These are phyloP conservation scores for Drosophila sechellia DNA, from an alignment of 1,140 invertebrate species.

Conservation along the genomic window DNA sequence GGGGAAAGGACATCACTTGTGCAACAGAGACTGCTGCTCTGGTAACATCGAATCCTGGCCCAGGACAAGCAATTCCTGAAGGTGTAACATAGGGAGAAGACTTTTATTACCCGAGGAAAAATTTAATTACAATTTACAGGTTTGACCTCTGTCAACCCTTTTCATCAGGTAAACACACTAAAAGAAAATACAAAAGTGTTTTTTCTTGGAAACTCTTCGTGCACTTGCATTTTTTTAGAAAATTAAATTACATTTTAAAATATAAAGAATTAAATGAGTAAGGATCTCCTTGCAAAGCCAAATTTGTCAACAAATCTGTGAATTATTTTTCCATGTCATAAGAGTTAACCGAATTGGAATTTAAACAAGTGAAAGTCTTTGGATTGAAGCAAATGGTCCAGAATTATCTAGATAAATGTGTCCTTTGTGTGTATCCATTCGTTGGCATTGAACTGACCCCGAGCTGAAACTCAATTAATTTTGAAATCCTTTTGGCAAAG, in stretches of 20 bases:
- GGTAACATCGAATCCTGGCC: slow-evolving; percentile 33
- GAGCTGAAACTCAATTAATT: slow-evolving; percentile 42
- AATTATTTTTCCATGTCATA: not conserved
- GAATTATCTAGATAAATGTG: slow-evolving; percentile 44
- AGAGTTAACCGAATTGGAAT: slow-evolving; percentile 12
- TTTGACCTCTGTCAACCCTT: slow-evolving; percentile 39
- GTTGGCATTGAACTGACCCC: slow-evolving; percentile 45
- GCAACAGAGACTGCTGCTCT: slow-evolving; percentile 46
- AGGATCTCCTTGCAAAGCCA: too few relatives aligned
- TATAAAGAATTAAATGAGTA: too few relatives aligned
- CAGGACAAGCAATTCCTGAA: slow-evolving; percentile 15
- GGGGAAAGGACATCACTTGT: slow-evolving; percentile 43
- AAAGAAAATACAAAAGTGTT: not conserved
- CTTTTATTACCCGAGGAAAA: slow-evolving; percentile 36
- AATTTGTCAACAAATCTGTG: not conserved
- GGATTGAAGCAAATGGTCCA: slow-evolving; percentile 33
- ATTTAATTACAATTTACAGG: slow-evolving; percentile 80
- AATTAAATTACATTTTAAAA: too few relatives aligned
- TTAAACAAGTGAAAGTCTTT: slow-evolving; percentile 6
- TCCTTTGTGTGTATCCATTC: slow-evolving; percentile 7
- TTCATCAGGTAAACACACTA: slow-evolving; percentile 5
- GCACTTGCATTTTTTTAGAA: too few relatives aligned
- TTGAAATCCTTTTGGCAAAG: slow-evolving; percentile 39
- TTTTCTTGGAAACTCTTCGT: too few relatives aligned
- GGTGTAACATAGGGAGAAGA: slow-evolving; percentile 10